Evolutionary conservation across 1,140 invertebrate genomes (phyloP).

Genomic region (Drosophila ogumai): DNA sequence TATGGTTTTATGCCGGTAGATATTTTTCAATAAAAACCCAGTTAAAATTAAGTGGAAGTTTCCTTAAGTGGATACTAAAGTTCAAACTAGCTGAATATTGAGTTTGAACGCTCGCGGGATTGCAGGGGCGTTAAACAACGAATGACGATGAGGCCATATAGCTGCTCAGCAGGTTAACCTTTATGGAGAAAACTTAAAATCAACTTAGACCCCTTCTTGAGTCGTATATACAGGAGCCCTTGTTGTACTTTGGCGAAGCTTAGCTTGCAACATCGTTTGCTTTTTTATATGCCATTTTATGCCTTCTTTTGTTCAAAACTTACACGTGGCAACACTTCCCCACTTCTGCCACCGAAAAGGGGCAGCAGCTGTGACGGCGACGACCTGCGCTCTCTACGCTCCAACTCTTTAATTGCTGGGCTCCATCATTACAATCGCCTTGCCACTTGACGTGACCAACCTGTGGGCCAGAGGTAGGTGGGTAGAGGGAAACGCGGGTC

Average conservation of each 20-base stretch:
- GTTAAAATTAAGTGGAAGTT: constrained; percentile 43
- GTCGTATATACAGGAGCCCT: constrained; percentile 5
- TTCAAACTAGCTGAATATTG: constrained; percentile 57
- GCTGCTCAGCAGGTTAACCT: constrained; percentile 62
- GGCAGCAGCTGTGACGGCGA: constrained; percentile 43
- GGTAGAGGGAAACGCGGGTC: constrained; percentile 15
- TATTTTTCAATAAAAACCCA: constrained; percentile 26
- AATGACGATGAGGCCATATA: constrained; percentile 54
- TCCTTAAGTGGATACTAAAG: constrained; percentile 48
- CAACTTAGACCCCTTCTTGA: constrained; percentile 34
- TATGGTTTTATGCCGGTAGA: no score
- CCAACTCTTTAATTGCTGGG: constrained; percentile 73
- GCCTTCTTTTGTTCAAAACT: constrained; percentile 70
- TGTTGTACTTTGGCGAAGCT: constrained; percentile 10
- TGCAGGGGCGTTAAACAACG: constrained; percentile 42
- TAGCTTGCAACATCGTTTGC: constrained; percentile 57
- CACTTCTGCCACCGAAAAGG: not conserved
- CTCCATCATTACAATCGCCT: constrained; percentile 78
- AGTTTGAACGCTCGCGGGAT: constrained; percentile 46
- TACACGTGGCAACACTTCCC: constrained; percentile 38
- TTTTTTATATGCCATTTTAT: constrained; percentile 73
- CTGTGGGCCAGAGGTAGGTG: constrained; percentile 8
- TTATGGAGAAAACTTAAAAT: constrained; percentile 65
- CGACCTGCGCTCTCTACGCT: constrained; percentile 44
- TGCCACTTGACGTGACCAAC: constrained; percentile 54